These are phyloP conservation scores for Silurus glanis DNA, from an alignment of 2,113 vertebrate genomes.

Conservation along the genomic window DNA sequence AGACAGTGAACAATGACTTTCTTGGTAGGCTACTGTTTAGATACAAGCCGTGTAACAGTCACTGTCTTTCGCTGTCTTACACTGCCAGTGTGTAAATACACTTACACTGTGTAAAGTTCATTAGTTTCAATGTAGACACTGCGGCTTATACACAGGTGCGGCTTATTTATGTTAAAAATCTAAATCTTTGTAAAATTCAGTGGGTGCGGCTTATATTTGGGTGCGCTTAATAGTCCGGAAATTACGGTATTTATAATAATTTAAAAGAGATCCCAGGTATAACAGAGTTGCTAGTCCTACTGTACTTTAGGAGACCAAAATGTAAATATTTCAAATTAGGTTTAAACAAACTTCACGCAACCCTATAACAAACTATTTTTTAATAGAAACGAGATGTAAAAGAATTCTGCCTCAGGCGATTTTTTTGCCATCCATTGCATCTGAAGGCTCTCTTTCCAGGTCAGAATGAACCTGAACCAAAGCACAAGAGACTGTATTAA, in stretches of 20 bases:
- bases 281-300: neutral
- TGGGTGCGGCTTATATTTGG: too few species aligned
- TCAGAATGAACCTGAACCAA: neutral
- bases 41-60: too few species aligned
- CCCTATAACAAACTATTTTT: neutral
- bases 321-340: slow-evolving; percentile 1
- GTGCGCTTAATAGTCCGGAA: too few species aligned
- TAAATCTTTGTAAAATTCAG: too few species aligned
- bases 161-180: too few species aligned
- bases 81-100: too few species aligned
- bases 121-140: too few species aligned
- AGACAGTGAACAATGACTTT: too few species aligned
- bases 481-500: neutral
- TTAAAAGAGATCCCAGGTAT: neutral
- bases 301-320: neutral
- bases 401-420: neutral
- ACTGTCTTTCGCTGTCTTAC: too few species aligned
- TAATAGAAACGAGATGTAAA: neutral
- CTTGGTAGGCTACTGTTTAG: too few species aligned
- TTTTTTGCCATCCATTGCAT: neutral
- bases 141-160: too few species aligned
- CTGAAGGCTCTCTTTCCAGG: slow-evolving; percentile 1
- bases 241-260: neutral
- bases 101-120: too few species aligned
- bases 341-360: neutral